phyloP scores from a whole-genome alignment of 2,113 vertebrate genomes.

The Cinclus cinclus region DNA sequence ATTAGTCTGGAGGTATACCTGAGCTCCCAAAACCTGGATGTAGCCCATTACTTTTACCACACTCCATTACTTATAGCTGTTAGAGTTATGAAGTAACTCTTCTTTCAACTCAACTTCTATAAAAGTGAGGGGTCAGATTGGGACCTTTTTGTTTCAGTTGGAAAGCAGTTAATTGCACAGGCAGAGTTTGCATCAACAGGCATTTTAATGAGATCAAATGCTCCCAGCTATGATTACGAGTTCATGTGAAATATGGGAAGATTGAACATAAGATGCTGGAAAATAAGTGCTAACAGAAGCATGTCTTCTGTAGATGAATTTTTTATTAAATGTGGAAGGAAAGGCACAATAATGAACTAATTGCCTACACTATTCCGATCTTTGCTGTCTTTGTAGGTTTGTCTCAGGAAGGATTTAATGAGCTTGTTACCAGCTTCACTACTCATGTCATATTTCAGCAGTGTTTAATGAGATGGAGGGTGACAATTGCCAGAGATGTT shows the following conservation, averaged over 20 bases:
- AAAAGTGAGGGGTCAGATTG: not conserved
- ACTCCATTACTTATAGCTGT: not conserved
- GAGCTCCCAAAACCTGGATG: not conserved
- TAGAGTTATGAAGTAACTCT: not conserved
- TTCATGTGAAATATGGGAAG: not conserved
- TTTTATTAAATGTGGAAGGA: conserved; percentile 6
- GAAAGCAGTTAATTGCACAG: not conserved
- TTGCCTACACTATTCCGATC: not conserved
- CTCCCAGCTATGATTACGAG: not conserved
- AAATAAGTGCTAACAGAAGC: not conserved
- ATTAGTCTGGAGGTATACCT: not conserved
- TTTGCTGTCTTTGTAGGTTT: not conserved
- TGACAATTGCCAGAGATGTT: not conserved
- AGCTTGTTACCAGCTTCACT: not conserved
- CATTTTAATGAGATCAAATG: conserved; percentile 1
- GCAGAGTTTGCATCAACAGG: not conserved
- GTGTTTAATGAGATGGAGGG: not conserved
- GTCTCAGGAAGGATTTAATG: not conserved
- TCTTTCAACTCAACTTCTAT: not conserved
- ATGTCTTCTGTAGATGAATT: conserved; percentile 7
- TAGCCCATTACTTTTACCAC: not conserved
- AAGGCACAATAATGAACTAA: conserved; percentile 10
- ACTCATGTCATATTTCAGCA: not conserved
- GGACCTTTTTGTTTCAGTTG: conserved; percentile 4
- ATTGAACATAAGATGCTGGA: not conserved